A percentile compares a stretch with the other conserved stretches of the same genome.
Evolutionary conservation across 1,140 invertebrate genomes (phyloP).

Genomic region (Micrasema longulum): DNA sequence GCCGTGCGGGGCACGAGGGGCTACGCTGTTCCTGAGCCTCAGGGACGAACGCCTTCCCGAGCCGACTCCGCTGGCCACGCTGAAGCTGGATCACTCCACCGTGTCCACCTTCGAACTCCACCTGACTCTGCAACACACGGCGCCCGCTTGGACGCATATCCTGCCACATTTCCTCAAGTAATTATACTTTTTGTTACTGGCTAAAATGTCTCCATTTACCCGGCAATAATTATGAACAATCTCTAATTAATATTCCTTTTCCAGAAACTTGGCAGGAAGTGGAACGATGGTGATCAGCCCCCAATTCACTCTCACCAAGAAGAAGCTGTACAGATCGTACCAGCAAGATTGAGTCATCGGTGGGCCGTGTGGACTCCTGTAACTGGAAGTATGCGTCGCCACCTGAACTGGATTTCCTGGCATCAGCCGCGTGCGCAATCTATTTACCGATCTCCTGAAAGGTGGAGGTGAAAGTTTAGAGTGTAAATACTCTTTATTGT

Average conservation of each 20-base stretch:
- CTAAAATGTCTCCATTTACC: background rate
- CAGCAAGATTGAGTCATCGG: conserved; percentile 69
- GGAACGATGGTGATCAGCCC: conserved; percentile 87
- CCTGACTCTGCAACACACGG: conserved; percentile 84
- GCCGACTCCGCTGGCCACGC: conserved; percentile 70
- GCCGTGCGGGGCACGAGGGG: conserved; percentile 85
- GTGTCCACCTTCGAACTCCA: conserved; percentile 89
- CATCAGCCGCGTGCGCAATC: background rate
- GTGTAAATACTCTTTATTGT: conserved; percentile 30
- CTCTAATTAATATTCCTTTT: conserved; percentile 34
- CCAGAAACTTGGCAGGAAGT: conserved; percentile 82
- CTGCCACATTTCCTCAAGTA: conserved; percentile 88
- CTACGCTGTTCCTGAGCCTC: conserved; percentile 81
- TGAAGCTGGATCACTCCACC: conserved; percentile 85
- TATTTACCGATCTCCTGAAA: conserved; percentile 26
- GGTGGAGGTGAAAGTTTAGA: conserved; percentile 25
- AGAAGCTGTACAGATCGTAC: conserved; percentile 85
- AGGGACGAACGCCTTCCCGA: conserved; percentile 71
- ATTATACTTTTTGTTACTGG: conserved; percentile 63
- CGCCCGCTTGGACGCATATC: conserved; percentile 83
- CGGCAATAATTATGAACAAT: background rate
- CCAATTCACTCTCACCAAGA: conserved; percentile 85
- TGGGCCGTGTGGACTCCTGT: too few relatives aligned
- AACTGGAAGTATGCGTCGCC: conserved; percentile 49
- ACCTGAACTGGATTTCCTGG: conserved; percentile 40